Evolutionary conservation across 2,888 invertebrate genomes (phyloP), one percentile per base, ranked within the genome.

Genomic region (Phasia obesa): DNA sequence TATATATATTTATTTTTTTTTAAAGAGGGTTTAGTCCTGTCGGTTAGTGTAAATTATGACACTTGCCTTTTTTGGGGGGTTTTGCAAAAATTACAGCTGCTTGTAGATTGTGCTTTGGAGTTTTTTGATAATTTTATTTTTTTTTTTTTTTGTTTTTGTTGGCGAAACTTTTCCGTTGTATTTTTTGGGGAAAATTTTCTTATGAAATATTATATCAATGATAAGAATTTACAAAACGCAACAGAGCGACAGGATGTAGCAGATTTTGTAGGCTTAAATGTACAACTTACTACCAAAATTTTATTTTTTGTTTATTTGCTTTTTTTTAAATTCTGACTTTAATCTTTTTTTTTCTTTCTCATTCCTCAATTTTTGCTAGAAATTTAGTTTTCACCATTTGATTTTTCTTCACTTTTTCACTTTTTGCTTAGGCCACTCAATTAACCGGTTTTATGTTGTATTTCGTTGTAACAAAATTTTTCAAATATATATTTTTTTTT

Each of bases 1-100:
- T n/a, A n/a, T n/a, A 17, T 47, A 17, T 7, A 47, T 7, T 47
- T 5, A 47, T 17, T 53, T 35, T 60, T 19, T 70, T 55, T 44
- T 2, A 19, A 49, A 44, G 25, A 53, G 21, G 27, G 25, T 23
- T 49, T 49, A 44, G 9, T 47, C 17, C 59, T 74, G 55, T 19
- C 55, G 64, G 49, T 55, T 55, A 74, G 69, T 69, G 80, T 70
- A 64, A 69, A 75, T 70, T 64, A 59, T 75, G 70, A 70, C 74
- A 75, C 80, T 81, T 79, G 57, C 71, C 78, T 71, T 67, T 35
- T 47, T 47, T 19, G 21, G 25, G n/a, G 4, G 2, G 13, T 15
- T 47, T 21, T 31, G 27, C 27, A 5, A 44, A 57, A 70, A 55
- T 44, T 42, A 21, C 42, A 62, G 31, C 25, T 62, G 57, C 31